Evolutionary conservation across 2,888 invertebrate genomes (phyloP).

Genomic region (Neoitamus cyanurus): DNA sequence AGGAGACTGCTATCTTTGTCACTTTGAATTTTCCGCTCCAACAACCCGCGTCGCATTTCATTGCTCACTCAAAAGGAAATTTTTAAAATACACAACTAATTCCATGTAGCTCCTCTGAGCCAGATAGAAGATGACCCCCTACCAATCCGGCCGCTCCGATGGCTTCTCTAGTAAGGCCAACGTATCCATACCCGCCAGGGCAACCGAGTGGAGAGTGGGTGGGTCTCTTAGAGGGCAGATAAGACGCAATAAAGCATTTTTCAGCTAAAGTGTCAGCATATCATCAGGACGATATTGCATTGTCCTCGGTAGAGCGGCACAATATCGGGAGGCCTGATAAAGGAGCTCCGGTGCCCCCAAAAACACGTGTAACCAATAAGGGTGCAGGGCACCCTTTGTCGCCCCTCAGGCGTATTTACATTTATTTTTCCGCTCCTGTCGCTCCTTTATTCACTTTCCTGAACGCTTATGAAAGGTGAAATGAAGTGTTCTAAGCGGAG

Average conservation of each 20-base stretch:
- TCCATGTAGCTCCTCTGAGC: background rate
- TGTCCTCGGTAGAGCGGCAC: constrained; percentile 12
- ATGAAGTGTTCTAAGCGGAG: constrained; percentile 46
- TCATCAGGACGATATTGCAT: constrained; percentile 40
- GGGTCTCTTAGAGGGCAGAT: background rate
- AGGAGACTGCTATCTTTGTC: background rate
- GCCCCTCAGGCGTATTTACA: constrained; percentile 35
- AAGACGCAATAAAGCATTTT: constrained; percentile 36
- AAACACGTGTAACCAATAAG: constrained; percentile 40
- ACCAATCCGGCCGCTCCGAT: background rate
- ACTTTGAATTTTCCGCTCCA: background rate
- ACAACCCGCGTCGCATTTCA: background rate
- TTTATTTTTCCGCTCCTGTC: constrained; percentile 44
- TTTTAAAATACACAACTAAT: constrained; percentile 19
- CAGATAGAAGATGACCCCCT: background rate
- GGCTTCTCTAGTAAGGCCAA: background rate
- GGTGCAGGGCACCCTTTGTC: constrained; percentile 4
- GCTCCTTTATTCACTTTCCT: constrained; percentile 38
- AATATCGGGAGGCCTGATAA: constrained; percentile 29
- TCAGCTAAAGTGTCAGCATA: constrained; percentile 36
- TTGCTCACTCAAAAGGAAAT: background rate
- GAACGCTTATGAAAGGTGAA: constrained; percentile 43
- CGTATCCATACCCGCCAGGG: background rate
- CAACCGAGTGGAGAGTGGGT: background rate
- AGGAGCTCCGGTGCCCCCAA: background rate